phyloP scores from a whole-genome alignment of 2,113 vertebrate genomes.

The Oncorhynchus kisutch region DNA sequence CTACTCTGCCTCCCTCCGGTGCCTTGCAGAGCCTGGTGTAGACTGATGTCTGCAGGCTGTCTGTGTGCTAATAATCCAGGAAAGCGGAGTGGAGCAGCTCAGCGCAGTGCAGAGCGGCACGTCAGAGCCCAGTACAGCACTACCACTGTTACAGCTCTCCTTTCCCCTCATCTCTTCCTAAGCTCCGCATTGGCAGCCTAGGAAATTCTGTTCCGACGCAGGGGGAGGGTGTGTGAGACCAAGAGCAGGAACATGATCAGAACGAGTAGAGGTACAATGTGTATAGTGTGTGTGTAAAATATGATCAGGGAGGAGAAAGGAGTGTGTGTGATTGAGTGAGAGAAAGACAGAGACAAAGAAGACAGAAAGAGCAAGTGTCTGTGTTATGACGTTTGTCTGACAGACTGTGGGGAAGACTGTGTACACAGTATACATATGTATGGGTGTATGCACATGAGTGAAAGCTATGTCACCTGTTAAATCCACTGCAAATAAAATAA shows the following conservation, averaged over 20 bases:
- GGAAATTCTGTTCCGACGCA: no score
- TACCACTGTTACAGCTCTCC: constrained; percentile 36
- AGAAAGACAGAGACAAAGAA: neutral
- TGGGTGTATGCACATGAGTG: neutral
- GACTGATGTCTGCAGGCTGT: constrained; percentile 60
- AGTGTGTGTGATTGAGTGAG: constrained; percentile 1
- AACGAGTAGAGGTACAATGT: no score
- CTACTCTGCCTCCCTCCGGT: constrained; percentile 29
- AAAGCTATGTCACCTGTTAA: neutral
- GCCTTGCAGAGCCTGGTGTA: constrained; percentile 46
- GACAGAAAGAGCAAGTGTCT: neutral
- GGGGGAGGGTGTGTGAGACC: constrained; percentile 14
- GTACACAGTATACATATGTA: neutral
- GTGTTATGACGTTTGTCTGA: neutral
- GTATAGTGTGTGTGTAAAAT: no score
- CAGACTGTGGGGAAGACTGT: neutral
- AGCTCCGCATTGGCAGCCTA: no score
- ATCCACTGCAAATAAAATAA: no score
- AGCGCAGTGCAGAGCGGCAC: neutral
- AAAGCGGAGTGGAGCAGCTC: constrained; percentile 31
- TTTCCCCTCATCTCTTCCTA: constrained; percentile 31
- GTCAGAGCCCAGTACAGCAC: neutral
- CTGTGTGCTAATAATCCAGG: constrained; percentile 70
- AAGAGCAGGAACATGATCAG: neutral
- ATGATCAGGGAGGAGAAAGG: neutral